Evolutionary conservation across 2,797 vertebrate genomes (phyloP).

Genomic region (Prionace glauca): DNA sequence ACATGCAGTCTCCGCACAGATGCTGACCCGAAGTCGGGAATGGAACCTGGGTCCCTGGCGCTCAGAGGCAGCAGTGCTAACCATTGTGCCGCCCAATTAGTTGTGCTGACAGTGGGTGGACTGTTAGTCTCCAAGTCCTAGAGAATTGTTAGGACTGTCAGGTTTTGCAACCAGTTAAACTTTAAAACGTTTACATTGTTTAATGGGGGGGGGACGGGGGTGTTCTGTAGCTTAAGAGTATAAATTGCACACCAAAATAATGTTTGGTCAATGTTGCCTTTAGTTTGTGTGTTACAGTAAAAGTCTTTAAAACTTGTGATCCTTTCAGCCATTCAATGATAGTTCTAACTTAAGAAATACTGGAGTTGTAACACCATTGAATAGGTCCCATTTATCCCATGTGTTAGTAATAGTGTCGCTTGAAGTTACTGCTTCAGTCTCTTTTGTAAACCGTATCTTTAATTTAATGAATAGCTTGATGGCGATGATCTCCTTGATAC

Average conservation of each 20-base stretch:
- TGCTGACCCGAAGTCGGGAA: too few relatives aligned
- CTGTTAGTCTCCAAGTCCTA: too few relatives aligned
- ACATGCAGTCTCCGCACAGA: too few relatives aligned
- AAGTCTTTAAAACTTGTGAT: neutral
- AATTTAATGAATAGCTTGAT: slow-evolving; percentile 76
- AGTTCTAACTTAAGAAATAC: neutral
- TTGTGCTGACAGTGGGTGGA: too few relatives aligned
- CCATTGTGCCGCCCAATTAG: too few relatives aligned
- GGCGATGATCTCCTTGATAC: slow-evolving; percentile 95
- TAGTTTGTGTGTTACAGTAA: neutral
- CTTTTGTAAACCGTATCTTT: slow-evolving; percentile 33
- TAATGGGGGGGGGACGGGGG: too few relatives aligned
- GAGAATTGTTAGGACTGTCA: too few relatives aligned
- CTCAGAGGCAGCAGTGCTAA: too few relatives aligned
- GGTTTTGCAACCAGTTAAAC: too few relatives aligned
- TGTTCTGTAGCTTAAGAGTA: neutral
- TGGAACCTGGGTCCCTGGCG: too few relatives aligned
- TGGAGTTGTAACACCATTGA: too few relatives aligned
- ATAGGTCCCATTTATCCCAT: slow-evolving; percentile 44
- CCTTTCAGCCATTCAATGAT: neutral
- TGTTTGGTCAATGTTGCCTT: neutral
- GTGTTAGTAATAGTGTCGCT: slow-evolving; percentile 50
- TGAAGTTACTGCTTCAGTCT: neutral
- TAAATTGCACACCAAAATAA: neutral
- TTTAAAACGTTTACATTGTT: too few relatives aligned